Conservation (phyloP, 1,140 invertebrate genomes). For the Rhyzopertha dominica region DNA sequence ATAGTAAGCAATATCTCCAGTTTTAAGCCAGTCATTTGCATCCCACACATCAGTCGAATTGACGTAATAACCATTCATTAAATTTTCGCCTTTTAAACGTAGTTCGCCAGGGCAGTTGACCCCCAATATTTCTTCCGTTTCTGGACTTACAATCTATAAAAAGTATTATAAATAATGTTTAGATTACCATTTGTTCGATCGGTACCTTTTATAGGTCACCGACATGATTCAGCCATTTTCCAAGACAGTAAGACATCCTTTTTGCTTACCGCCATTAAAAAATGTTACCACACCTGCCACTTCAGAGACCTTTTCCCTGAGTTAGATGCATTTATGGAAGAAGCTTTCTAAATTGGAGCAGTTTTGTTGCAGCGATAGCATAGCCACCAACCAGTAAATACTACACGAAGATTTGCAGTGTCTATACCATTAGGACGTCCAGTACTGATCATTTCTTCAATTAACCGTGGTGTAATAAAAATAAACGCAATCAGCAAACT, state of each 20-base stretch:
- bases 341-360: too few species aligned
- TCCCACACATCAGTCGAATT: slow-evolving; percentile 60
- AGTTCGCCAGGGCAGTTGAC: slow-evolving; percentile 52
- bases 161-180: too few species aligned
- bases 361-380: too few species aligned
- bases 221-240: slow-evolving; percentile 37
- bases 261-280: neutral
- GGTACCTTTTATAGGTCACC: slow-evolving; percentile 39
- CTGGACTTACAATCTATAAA: slow-evolving; percentile 38
- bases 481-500: too few species aligned
- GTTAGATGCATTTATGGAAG: slow-evolving; percentile 3
- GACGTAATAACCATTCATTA: slow-evolving; percentile 53
- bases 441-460: too few species aligned
- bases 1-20: slow-evolving; percentile 64
- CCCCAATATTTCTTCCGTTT: slow-evolving; percentile 46
- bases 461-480: too few species aligned
- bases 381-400: too few species aligned
- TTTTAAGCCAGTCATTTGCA: slow-evolving; percentile 56
- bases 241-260: slow-evolving; percentile 8
- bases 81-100: slow-evolving; percentile 46
- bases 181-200: too few species aligned
- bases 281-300: neutral
- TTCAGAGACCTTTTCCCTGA: slow-evolving; percentile 5
- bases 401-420: too few species aligned
- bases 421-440: too few species aligned